A percentile compares a stretch with the other conserved stretches of the same genome.
These are phyloP conservation scores for Apteryx owenii DNA, from an alignment of 2,113 vertebrate genomes.

Conservation along the genomic window DNA sequence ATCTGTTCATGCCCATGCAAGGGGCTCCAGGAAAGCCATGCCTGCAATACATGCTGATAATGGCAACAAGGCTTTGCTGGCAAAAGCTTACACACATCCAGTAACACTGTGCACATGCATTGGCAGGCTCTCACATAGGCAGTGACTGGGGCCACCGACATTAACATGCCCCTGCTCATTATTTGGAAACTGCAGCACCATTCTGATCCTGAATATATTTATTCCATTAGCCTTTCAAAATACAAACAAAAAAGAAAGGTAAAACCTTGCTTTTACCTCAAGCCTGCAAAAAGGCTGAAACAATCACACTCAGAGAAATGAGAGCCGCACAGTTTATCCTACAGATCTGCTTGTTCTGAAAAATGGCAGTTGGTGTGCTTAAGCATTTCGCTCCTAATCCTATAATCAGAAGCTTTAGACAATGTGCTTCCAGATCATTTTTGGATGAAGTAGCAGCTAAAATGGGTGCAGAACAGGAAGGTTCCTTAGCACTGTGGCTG, in stretches of 20 bases:
- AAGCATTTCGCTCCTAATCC: not conserved
- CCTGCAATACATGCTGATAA: not conserved
- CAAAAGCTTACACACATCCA: not conserved
- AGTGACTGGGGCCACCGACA: not conserved
- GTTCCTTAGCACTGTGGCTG: not conserved
- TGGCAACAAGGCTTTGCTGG: not conserved
- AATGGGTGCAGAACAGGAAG: not conserved
- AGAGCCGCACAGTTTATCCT: not conserved
- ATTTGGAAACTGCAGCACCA: not conserved
- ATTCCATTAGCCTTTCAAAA: not conserved
- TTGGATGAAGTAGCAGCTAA: not conserved
- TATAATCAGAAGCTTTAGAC: not conserved
- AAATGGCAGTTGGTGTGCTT: not conserved
- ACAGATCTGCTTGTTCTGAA: not conserved
- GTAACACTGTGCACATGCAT: not conserved
- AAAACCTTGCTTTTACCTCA: not conserved
- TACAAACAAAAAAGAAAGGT: not conserved
- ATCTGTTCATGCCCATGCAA: rapidly evolving
- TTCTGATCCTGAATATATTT: not conserved
- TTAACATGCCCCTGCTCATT: not conserved
- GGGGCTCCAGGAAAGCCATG: not conserved
- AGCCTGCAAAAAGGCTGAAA: not conserved
- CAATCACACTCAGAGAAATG: not conserved
- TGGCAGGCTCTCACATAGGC: not conserved
- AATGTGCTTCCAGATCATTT: not conserved